Base-by-base conservation (phyloP, 1,140 invertebrate genomes). In the Babylonia areolata region DNA sequence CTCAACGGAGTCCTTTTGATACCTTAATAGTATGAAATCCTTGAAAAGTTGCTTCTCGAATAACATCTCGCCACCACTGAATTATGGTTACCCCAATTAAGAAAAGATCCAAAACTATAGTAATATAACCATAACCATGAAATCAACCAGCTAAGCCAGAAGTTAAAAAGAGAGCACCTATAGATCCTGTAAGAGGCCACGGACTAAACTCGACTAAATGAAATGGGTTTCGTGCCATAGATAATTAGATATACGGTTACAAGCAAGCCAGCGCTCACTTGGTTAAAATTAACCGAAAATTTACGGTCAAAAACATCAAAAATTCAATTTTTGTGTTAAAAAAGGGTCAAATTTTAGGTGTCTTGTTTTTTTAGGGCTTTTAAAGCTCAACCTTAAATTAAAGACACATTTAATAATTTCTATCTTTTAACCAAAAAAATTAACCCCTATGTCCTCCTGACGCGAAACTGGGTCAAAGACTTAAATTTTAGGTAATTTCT, bases 11-110 rank as follows among this genome's bases (percentile, higher is more conserved):
- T 78, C 95, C 95, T 2, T 37, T 42, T 31, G 40, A 42, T 17
- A 85, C 84, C 28, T 85, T 46, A 9, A 46, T 46, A 33, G 39
- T 85, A 78, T 85, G 84, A 75, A 31, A 54, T 9, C 84, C 69
- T 77, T 92, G 95, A 88, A 94, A 95, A 0, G 95, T 95, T 75
- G 88, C 81, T 89, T 93, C 93, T 54, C 92, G 92, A 78, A 88
- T 85, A 1, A 94, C 89, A 91, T 94, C 96, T 92, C 95, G 96
- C 95, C 96, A 96, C 95, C 96, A 96, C 95, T 96, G 95, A 91
- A 91, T 93, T 93, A 95, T 93, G n/a, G n/a, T n/a, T 91, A 95
- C 87, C 91, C 94, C 94, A 87, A 95, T 85, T 86, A 94, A 88
- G 2, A 85, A 11, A 23, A 85, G 37, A 17, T n/a, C 84, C 84